A percentile compares a stretch with the other conserved stretches of the same genome.
Evolutionary conservation across 2,888 invertebrate species (phyloP).

Genomic region (Pyrrhia umbra): DNA sequence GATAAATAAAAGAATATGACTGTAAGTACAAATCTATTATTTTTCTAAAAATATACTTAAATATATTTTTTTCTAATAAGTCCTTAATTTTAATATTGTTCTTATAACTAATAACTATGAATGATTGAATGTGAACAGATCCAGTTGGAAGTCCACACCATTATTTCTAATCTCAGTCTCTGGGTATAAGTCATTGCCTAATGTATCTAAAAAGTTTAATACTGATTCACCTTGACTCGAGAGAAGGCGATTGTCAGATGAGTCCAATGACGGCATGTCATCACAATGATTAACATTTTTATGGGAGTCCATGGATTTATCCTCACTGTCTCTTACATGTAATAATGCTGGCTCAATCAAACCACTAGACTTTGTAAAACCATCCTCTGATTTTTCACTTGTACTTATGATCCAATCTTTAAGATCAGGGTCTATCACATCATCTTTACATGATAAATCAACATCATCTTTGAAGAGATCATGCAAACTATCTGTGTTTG

Average conservation of each 20-base stretch:
- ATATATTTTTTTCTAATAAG: constrained; percentile 52
- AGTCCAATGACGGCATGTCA: constrained; percentile 54
- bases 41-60: constrained; percentile 62
- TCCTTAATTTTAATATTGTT: constrained; percentile 48
- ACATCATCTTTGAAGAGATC: constrained; percentile 76
- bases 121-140: constrained; percentile 85
- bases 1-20: constrained; percentile 52
- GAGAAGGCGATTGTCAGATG: constrained; percentile 53
- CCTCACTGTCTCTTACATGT: constrained; percentile 71
- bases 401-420: constrained; percentile 78
- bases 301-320: constrained; percentile 45
- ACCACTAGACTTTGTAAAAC: constrained; percentile 75
- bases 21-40: constrained; percentile 63
- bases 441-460: constrained; percentile 73
- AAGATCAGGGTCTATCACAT: constrained; percentile 70
- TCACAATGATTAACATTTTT: constrained; percentile 35
- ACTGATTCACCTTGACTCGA: constrained; percentile 79
- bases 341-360: constrained; percentile 78
- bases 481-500: constrained; percentile 62
- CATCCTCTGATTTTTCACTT: constrained; percentile 76
- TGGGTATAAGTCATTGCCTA: constrained; percentile 83
- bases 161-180: constrained; percentile 84
- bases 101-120: constrained; percentile 63
- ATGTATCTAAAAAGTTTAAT: constrained; percentile 83
- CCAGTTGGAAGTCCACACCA: constrained; percentile 83